phyloP scores from a whole-genome alignment of 1,140 invertebrate genomes.

The Popillia japonica region DNA sequence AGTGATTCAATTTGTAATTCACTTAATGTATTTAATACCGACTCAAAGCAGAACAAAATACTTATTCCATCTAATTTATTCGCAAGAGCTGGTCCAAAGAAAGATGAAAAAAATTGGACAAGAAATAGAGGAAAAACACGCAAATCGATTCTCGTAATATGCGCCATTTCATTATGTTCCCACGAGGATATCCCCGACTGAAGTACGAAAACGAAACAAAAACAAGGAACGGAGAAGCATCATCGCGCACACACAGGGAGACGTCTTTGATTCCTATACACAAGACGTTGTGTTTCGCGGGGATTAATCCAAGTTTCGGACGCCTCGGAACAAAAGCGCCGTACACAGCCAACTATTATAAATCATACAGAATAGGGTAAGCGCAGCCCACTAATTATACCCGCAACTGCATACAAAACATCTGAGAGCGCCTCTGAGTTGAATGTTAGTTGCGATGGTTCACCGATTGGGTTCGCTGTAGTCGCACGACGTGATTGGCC shows the following conservation, averaged over 20 bases:
- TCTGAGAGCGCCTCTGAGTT: constrained; percentile 43
- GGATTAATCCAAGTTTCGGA: constrained; percentile 35
- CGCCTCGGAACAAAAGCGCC: constrained; percentile 28
- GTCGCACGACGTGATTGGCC: constrained; percentile 48
- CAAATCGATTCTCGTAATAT: not conserved
- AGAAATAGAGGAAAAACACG: too few relatives aligned
- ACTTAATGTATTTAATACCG: not conserved
- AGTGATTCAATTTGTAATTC: too few relatives aligned
- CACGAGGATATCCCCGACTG: not conserved
- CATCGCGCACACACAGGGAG: not conserved
- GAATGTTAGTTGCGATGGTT: constrained; percentile 44
- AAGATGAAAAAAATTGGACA: too few relatives aligned
- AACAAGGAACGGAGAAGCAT: not conserved
- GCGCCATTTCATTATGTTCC: constrained; percentile 13
- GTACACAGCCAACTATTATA: constrained; percentile 43
- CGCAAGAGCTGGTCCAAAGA: too few relatives aligned
- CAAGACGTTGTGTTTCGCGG: not conserved
- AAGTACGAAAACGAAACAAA: not conserved
- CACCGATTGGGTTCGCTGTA: constrained; percentile 49
- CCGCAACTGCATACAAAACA: constrained; percentile 42
- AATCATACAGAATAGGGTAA: constrained; percentile 45
- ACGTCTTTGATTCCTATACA: constrained; percentile 32
- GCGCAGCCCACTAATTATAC: constrained; percentile 54
- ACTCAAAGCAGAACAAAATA: too few relatives aligned
- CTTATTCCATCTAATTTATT: too few relatives aligned